phyloP scores from a whole-genome alignment of 2,888 invertebrate species.

The Cetonia aurata region DNA sequence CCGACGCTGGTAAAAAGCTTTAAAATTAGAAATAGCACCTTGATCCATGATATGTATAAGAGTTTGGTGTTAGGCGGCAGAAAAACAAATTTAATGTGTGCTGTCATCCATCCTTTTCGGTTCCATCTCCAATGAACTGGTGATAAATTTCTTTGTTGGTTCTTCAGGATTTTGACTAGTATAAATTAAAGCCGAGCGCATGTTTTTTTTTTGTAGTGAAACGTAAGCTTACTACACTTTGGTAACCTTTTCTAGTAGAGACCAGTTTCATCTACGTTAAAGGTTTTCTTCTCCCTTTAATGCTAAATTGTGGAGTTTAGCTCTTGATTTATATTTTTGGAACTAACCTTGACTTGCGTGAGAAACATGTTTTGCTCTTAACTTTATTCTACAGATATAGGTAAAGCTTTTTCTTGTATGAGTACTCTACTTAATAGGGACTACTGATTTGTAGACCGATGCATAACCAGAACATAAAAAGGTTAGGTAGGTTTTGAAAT shows the following conservation, averaged over 20 bases:
- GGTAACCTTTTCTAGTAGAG: constrained; percentile 22
- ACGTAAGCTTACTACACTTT: not conserved
- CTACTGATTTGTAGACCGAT: too few relatives aligned
- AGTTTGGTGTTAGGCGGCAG: constrained; percentile 3
- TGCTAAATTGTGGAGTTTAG: constrained; percentile 20
- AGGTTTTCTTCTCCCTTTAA: constrained; percentile 12
- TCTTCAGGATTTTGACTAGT: constrained; percentile 25
- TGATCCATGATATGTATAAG: constrained; percentile 27
- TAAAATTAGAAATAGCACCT: constrained; percentile 10
- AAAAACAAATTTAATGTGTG: constrained; percentile 15
- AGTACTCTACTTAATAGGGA: too few relatives aligned
- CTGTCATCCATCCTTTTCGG: constrained; percentile 29
- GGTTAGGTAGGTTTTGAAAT: too few relatives aligned
- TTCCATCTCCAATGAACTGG: constrained; percentile 25
- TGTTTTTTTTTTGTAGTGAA: constrained; percentile 13
- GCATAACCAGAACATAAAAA: too few relatives aligned
- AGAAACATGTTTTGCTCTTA: not conserved
- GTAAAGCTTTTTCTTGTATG: too few relatives aligned
- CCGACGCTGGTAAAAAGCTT: constrained; percentile 12
- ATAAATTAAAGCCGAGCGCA: constrained; percentile 6
- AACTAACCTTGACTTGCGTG: constrained; percentile 13
- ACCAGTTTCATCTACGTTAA: constrained; percentile 23
- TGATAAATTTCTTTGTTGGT: constrained; percentile 3
- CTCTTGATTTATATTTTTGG: constrained; percentile 24
- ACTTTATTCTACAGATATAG: too few relatives aligned